Conservation (phyloP, 2,797 vertebrate species). For the Odontamblyopus lacepedii region DNA sequence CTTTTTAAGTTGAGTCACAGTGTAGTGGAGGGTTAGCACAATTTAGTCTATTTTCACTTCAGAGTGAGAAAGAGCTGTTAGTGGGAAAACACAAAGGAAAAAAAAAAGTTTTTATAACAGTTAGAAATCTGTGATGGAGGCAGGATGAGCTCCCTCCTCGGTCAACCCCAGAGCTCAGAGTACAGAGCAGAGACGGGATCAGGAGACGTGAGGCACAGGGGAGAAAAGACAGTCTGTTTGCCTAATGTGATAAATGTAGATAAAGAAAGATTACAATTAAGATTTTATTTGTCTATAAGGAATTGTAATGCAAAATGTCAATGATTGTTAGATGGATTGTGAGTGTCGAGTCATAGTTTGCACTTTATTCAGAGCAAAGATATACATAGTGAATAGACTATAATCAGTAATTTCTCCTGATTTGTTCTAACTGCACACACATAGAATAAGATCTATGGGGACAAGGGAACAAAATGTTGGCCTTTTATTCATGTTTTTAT, state of each 20-base stretch:
- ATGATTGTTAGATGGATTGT: neutral
- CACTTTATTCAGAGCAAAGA: conserved; percentile 3
- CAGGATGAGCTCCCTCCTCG: neutral
- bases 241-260: neutral
- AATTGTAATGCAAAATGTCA: neutral
- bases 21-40: conserved; percentile 13
- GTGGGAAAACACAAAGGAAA: conserved; percentile 11
- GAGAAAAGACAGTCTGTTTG: neutral
- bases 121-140: neutral
- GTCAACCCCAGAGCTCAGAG: conserved; percentile 1
- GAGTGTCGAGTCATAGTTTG: neutral
- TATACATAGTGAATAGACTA: neutral
- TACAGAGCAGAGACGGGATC: neutral
- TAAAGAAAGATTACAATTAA: neutral
- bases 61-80: conserved; percentile 12
- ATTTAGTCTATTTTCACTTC: conserved; percentile 26
- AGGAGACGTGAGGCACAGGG: neutral
- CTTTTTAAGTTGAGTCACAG: conserved; percentile 30
- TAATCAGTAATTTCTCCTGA: neutral
- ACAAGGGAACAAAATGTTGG: neutral
- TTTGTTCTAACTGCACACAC: neutral
- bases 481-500: neutral
- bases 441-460: neutral
- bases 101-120: conserved; percentile 9
- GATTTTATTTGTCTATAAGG: neutral